These are phyloP conservation scores for Cepphus grylle DNA, from an alignment of 2,113 vertebrate genomes.

Conservation along the genomic window DNA sequence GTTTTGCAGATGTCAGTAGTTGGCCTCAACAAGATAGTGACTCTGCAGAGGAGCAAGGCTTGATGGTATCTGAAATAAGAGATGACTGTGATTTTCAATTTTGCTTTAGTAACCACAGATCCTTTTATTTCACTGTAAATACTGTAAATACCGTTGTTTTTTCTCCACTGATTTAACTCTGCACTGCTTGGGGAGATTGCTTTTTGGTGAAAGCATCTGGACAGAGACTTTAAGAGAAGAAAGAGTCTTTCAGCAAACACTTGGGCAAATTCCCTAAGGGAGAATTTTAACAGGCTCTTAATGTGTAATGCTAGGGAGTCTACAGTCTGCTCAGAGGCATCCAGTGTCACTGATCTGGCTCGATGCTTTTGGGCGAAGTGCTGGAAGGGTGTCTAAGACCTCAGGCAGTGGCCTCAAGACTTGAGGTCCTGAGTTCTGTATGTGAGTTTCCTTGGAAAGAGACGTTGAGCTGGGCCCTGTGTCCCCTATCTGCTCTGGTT, in stretches of 20 bases:
- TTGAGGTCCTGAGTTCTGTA: not conserved
- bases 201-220: not conserved
- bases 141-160: not conserved
- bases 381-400: not conserved
- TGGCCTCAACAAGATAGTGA: not conserved
- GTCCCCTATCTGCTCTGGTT: not conserved
- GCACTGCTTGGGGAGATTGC: not conserved
- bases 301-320: not conserved
- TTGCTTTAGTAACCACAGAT: not conserved
- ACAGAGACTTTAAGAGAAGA: not conserved
- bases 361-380: not conserved
- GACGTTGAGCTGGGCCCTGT: not conserved
- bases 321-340: not conserved
- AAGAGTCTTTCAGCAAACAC: not conserved
- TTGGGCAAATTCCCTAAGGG: not conserved
- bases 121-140: not conserved
- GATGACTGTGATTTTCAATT: not conserved
- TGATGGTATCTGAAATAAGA: not conserved
- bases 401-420: not conserved
- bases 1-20: not conserved
- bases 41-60: not conserved
- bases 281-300: not conserved
- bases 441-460: not conserved
- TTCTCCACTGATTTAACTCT: not conserved
- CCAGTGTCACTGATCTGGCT: not conserved